Evolutionary conservation across 2,797 vertebrate species (phyloP).

Genomic region (Miichthys miiuy): DNA sequence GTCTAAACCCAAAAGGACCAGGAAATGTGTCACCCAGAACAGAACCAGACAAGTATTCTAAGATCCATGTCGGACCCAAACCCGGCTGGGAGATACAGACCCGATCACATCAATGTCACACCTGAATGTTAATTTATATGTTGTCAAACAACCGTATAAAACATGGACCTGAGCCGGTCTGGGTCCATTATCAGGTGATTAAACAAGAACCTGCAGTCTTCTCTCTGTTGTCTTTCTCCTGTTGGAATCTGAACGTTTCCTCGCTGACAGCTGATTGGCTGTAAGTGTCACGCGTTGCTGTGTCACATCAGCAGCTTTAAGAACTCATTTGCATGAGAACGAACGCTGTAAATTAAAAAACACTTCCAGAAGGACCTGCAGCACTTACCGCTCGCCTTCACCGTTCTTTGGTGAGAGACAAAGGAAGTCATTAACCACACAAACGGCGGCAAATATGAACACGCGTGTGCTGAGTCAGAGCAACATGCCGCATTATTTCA

Average conservation of each 20-base stretch:
- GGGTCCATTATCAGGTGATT: no score
- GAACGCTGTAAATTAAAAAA: conserved; percentile 46
- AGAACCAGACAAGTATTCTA: no score
- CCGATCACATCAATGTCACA: no score
- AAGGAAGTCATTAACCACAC: conserved; percentile 60
- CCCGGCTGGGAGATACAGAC: no score
- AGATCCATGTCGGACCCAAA: no score
- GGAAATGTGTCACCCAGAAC: no score
- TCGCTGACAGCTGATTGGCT: conserved; percentile 10
- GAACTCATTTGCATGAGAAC: conserved; percentile 65
- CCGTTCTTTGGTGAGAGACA: conserved; percentile 63
- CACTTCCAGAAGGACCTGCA: conserved; percentile 29
- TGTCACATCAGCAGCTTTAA: conserved; percentile 47
- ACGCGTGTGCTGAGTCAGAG: background rate
- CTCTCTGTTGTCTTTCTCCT: no score
- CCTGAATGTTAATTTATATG: no score
- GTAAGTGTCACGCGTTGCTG: conserved; percentile 52
- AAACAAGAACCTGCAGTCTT: no score
- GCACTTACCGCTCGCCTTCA: conserved; percentile 28
- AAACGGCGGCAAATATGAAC: conserved; percentile 32
- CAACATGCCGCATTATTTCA: background rate
- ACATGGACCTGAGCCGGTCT: no score
- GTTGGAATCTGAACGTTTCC: conserved; percentile 10
- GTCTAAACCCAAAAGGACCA: no score
- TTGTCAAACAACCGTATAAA: no score